These are phyloP conservation scores for Diplodus puntazzo DNA, from an alignment of 2,797 vertebrate genomes.

Conservation along the genomic window DNA sequence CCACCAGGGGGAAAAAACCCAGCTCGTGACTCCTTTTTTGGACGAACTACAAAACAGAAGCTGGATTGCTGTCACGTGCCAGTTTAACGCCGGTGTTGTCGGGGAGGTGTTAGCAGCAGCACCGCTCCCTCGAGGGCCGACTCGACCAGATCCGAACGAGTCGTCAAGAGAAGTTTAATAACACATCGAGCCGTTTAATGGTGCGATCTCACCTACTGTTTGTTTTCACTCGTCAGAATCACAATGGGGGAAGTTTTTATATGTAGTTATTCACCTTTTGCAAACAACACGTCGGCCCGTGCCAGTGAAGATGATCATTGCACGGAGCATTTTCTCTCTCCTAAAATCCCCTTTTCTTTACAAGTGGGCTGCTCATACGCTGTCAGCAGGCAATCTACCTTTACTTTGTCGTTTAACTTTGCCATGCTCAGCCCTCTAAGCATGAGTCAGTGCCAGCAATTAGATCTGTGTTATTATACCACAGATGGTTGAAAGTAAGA, in stretches of 20 bases:
- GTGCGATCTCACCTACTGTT: slow-evolving; percentile 40
- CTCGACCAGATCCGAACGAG: slow-evolving; percentile 16
- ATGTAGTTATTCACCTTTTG: neutral
- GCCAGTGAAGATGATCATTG: neutral
- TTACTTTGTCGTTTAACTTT: neutral
- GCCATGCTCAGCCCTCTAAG: too few relatives aligned
- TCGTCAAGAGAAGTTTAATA: slow-evolving; percentile 6
- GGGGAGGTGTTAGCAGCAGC: slow-evolving; percentile 13
- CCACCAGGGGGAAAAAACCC: slow-evolving; percentile 32
- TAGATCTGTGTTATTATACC: too few relatives aligned
- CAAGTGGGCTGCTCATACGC: neutral
- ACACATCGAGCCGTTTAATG: slow-evolving; percentile 33
- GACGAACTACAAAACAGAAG: slow-evolving; percentile 45
- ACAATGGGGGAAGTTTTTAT: slow-evolving; percentile 6
- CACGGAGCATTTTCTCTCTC: neutral
- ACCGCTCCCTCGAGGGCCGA: slow-evolving; percentile 4
- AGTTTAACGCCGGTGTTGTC: slow-evolving; percentile 40
- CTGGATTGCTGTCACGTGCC: slow-evolving; percentile 26
- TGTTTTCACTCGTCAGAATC: slow-evolving; percentile 8
- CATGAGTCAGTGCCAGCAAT: too few relatives aligned
- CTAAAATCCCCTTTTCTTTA: neutral
- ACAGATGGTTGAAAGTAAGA: too few relatives aligned
- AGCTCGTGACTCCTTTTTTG: slow-evolving; percentile 49
- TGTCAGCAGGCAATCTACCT: neutral
- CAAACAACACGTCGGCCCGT: neutral